Evolutionary conservation across 2,888 invertebrate genomes (phyloP), one percentile per base, ranked within the genome.

Genomic region (Cristatella mucedo): DNA sequence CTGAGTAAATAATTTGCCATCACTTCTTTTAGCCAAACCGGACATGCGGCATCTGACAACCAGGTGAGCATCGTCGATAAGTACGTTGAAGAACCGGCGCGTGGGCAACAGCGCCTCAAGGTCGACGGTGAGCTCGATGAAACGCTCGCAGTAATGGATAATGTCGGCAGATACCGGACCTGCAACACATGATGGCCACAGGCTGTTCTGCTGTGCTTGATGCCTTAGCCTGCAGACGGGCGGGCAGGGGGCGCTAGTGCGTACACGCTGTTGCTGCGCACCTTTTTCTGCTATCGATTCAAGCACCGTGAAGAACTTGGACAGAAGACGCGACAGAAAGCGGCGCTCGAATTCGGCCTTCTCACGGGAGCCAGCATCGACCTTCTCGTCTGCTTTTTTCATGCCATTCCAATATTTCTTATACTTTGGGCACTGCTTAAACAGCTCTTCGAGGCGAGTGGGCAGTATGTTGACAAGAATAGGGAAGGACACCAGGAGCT

Each of bases 81-180:
- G 78, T 0, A 84, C 83, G 67, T 95, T 93, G 68, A 97, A 89
- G 68, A 93, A 97, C 36, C 97, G 74, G 26, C 97, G 74, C 0
- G 95, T 97, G 1, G 91, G 91, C 54, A 97, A 68, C 47, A 93
- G 70, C 1, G 93, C 87, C 59, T 95, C 93, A 51, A 99, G 70
- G 65, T 97, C 97, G 41, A 93, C 89, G 67, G 95, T 74, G 47
- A 99, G 71, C 68, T 97, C 93, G 45, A 99, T 65, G 67, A 95
- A 93, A 31, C 93, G 73, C 69, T 97, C 95, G 66, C 89, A 89
- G 63, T 87, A 93, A 24, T 74, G 73, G 21, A 80, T 68, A 69
- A 77, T 70, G 41, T 67, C 64, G 2, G 51, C 46, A n/a, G 55
- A 51, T 9, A 61, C 45, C 40, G 61, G 50, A 22, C 56, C 65